Evolutionary conservation across 2,888 invertebrate genomes (phyloP), one percentile per base, ranked within the genome.

Genomic region (Geotrupes spiniger): DNA sequence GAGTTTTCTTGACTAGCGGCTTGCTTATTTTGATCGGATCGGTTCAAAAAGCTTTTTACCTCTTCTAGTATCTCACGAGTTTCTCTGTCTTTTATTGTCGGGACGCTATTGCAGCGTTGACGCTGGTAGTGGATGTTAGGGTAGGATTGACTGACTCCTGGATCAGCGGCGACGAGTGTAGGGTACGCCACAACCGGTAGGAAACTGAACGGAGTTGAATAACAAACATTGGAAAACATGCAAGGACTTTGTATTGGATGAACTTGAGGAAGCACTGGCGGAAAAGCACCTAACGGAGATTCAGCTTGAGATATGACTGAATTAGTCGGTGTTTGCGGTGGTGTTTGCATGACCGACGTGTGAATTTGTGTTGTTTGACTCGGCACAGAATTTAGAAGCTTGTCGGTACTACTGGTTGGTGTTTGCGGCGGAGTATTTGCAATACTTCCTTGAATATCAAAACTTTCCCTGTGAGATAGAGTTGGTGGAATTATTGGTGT

Each of bases 271-370:
- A 21, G 21, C 6, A 21, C 21, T 21, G 21, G 21, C 3, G 21
- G 6, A 6, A 21, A 21, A 21, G 6, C 21, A 21, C 21, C 6
- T 21, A 6, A 21, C 21, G 21, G 21, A 4, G 21, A 4, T 21
- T 4, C 4, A 21, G 21, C 21, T 21, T 21, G 21, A 21, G 6
- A 6, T 21, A 21, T 21, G 21, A 6, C 3, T 21, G 3, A 6
- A 21, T 21, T 21, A 21, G 21, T 33, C 33, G 46, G 46, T 9
- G 46, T 46, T 26, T 46, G 40, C 4, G 46, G 46, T 5, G 46
- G 46, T 10, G 46, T 46, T 15, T 46, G 39, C 40, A 39, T 15
- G 25, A 46, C 36, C 11, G 40, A 46, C n/a, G 25, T 39, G n/a
- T 46, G 40, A 10, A 46, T 26, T 10, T 33, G 46, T 11, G 31